Evolutionary conservation across 1,140 invertebrate genomes (phyloP).

Genomic region (Leptopilina boulardi): DNA sequence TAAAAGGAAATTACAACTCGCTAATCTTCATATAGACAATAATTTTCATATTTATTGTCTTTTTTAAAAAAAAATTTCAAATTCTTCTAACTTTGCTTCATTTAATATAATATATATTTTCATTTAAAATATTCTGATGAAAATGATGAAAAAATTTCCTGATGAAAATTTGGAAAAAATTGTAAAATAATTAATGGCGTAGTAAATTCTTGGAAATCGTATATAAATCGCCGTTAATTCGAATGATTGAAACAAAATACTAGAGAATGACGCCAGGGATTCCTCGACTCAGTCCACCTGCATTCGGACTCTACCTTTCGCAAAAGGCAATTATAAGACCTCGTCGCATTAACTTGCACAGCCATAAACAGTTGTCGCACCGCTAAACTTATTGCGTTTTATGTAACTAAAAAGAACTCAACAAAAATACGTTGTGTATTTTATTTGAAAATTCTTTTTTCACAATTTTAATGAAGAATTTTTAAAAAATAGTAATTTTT

Average conservation of each 20-base stretch:
- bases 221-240: constrained; percentile 24
- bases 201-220: constrained; percentile 1
- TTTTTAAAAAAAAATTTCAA: not conserved
- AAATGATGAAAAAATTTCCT: no score
- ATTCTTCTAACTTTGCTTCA: no score
- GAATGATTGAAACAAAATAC: constrained; percentile 39
- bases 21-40: not conserved
- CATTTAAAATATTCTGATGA: no score
- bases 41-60: not conserved
- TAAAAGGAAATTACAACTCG: no score
- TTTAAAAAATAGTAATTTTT: not conserved
- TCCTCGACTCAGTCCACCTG: constrained; percentile 35
- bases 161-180: no score
- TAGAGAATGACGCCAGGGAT: constrained; percentile 44
- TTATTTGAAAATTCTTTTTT: not conserved
- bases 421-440: not conserved
- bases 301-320: constrained; percentile 49
- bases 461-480: not conserved
- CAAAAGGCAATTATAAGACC: constrained; percentile 57
- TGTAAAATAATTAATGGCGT: not conserved
- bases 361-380: constrained; percentile 52
- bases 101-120: no score
- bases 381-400: not conserved
- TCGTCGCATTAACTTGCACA: constrained; percentile 44
- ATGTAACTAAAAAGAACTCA: not conserved